Evolutionary conservation across 1,140 invertebrate species (phyloP).

Genomic region (Mylabris phalerata): DNA sequence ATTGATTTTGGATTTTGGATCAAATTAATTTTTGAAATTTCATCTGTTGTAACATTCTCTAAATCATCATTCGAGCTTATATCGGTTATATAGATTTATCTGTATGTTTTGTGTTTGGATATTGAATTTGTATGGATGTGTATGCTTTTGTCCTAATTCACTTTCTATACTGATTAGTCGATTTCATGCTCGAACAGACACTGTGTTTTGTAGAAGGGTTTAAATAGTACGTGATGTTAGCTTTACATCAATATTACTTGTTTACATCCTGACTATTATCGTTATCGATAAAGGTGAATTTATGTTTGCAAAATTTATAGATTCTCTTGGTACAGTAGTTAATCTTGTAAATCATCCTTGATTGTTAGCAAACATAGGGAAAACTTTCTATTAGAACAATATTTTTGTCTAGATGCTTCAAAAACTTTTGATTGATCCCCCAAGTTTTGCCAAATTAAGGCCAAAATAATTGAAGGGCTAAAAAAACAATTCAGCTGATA

Average conservation of each 20-base stretch:
- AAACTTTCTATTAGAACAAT: too few species aligned
- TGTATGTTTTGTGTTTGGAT: neutral
- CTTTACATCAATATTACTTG: conserved; percentile 12
- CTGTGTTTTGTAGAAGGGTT: neutral
- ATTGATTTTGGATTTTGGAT: conserved; percentile 11
- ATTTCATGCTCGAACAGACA: conserved; percentile 14
- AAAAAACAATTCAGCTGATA: too few species aligned
- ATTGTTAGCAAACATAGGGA: too few species aligned
- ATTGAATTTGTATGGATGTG: neutral
- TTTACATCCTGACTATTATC: conserved; percentile 10
- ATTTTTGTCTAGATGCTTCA: too few species aligned
- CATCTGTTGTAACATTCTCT: conserved; percentile 1
- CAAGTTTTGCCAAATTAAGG: too few species aligned
- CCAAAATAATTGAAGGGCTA: too few species aligned
- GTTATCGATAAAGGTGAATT: conserved; percentile 3
- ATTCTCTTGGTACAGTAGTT: neutral
- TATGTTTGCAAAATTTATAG: neutral
- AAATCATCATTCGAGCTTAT: neutral
- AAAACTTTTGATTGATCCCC: too few species aligned
- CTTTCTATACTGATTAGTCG: conserved; percentile 11
- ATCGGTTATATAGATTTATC: neutral
- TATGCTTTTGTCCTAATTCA: conserved; percentile 10
- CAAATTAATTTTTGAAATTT: conserved; percentile 18
- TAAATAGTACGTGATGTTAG: conserved; percentile 12
- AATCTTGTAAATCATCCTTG: neutral